Percentiles rank a stretch among this genome's conserved stretches.
phyloP scores from a whole-genome alignment of 2,888 invertebrate genomes.

The Cantharis lateralis region DNA sequence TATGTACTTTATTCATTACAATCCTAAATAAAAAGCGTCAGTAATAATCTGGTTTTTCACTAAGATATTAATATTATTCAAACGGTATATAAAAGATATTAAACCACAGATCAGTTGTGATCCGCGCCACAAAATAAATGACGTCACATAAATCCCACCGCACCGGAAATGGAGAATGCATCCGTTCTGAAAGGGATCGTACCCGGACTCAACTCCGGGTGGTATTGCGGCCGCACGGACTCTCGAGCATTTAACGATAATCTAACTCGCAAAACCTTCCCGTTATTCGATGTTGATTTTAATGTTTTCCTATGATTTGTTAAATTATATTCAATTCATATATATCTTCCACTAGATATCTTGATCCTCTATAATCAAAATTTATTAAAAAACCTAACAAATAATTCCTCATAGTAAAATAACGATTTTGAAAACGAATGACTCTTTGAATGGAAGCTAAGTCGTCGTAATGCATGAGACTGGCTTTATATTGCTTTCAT shows the following conservation, averaged over 20 bases:
- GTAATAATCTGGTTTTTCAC: background rate
- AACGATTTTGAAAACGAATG: background rate
- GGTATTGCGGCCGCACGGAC: conserved; percentile 42
- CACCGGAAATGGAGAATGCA: conserved; percentile 47
- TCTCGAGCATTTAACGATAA: conserved; percentile 45
- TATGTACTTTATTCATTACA: background rate
- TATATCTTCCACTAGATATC: background rate
- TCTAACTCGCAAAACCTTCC: conserved; percentile 42
- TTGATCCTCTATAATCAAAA: background rate
- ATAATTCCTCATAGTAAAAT: background rate
- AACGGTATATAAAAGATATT: conserved; percentile 32
- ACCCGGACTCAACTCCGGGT: conserved; percentile 33
- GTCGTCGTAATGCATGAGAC: background rate
- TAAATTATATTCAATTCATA: background rate
- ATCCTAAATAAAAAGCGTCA: background rate
- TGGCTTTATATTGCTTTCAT: background rate
- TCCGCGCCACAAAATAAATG: conserved; percentile 44
- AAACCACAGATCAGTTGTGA: conserved; percentile 39
- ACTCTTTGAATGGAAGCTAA: background rate
- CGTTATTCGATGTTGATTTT: conserved; percentile 25
- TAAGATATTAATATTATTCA: conserved; percentile 26
- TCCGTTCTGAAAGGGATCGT: conserved; percentile 42
- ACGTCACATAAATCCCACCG: conserved; percentile 45
- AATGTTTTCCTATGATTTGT: conserved; percentile 17
- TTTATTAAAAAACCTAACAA: background rate